Base-by-base conservation (phyloP, 2,888 invertebrate genomes). In the Argyresthia goedartella region DNA sequence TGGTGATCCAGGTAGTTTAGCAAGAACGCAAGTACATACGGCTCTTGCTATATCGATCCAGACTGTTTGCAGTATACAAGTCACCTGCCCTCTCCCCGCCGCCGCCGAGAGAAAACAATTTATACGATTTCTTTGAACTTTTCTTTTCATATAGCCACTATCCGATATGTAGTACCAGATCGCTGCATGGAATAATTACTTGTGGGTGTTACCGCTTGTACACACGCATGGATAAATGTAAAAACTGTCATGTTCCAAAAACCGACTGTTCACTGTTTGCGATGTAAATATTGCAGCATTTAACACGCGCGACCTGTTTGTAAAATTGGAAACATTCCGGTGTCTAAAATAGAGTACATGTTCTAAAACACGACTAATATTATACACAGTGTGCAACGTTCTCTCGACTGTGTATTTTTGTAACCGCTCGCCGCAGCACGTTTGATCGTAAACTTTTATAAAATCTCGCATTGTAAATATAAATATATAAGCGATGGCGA, bases 41-140 rank as follows among this genome's bases (percentile, higher is more conserved):
- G 14, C 14, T 48, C 41, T 25, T 49, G 49, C 41, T 13, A 11
- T 49, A 49, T 49, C 49, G 49, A 49, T 49, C 49, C 46, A 11
- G 25, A 25, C 25, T 33, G 25, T 46, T 46, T 46, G 46, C 46
- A 46, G 46, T 46, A 25, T 25, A 11, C 46, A 33, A 33, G 25
- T 46, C 33, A 46, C 46, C 46, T 46, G 46, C 46, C 10, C 25
- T 25, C 25, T n/a, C n/a, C n/a, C n/a, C n/a, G n/a, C n/a, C n/a
- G n/a, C 25, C 25, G 25, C 25, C 25, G 25, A 25, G 25, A 25
- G 25, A 4, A 25, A 25, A 25, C 25, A 25, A 46, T 46, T 46
- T 46, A 46, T 16, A 33, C 46, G 46, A 11, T 14, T n/a, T 15
- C 44, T 44, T 39, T 39, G 44, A 14, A 44, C 13, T 41, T 41